Evolutionary conservation across 2,797 vertebrate genomes (phyloP), one percentile per base, ranked within the genome.

Genomic region (Sebastes alutus): DNA sequence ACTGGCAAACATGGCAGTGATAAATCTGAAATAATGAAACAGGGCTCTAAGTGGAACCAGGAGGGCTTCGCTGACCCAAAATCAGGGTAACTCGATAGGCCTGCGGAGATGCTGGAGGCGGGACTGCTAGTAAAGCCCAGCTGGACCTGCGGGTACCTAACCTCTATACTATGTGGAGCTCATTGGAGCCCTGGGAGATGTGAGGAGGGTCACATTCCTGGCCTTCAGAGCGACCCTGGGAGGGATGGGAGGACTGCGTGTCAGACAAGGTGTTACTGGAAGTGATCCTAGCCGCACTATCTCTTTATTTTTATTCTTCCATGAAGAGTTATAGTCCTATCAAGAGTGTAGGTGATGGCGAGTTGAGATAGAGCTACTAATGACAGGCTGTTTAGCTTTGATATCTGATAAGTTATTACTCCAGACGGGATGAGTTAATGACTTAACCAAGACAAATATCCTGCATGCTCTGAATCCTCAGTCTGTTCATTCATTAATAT

Each of bases 21-120:
- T 95, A 95, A 95, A 95, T 95, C 93, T 92, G 81, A 94, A 95
- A 95, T 95, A 95, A 95, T 95, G 94, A 94, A 95, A 94, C 83
- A 12, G 88, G 67, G 82, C 85, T 88, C 70, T 94, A 95, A 95
- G 93, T 95, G 91, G 87, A 94, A 94, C 90, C 94, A 95, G 95
- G 88, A 89, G 92, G 85, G 38, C 80, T 84, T 74, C 29, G 66
- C 83, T 88, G 88, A 93, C 91, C 89, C 80, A 88, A 72, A 74
- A 77, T 88, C 74, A 27, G 64, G 69, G 94, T 87, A 95, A 95
- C 87, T 52, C 11, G 88, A 94, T 90, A 88, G 82, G 88, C 83
- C 88, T 75, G 84, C 78, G 66, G 85, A 82, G 84, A 82, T 80
- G 84, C 83, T 88, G 82, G 81, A 93, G 84, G 86, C 75, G 60